A percentile compares a stretch with the other conserved stretches of the same genome.
Conservation (phyloP, 53 echinoderm and acorn worm species). For the Astropecten irregularis region DNA sequence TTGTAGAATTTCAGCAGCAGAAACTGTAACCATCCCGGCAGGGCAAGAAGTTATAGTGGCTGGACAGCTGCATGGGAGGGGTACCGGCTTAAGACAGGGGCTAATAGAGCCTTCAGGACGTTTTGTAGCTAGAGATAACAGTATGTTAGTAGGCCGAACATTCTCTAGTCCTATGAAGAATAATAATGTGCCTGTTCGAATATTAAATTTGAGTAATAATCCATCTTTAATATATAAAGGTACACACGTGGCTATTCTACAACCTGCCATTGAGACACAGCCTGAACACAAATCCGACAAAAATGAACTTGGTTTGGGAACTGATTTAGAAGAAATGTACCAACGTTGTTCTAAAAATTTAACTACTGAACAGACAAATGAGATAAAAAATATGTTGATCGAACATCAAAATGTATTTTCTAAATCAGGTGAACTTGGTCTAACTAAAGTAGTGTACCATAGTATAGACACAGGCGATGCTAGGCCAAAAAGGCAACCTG, state of each 20-base stretch:
- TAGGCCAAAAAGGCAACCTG: slow-evolving; percentile 20
- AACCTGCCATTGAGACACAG: neutral
- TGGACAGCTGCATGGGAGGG: neutral
- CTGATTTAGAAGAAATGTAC: slow-evolving; percentile 7
- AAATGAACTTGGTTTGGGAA: neutral
- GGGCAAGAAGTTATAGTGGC: slow-evolving; percentile 33
- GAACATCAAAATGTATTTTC: slow-evolving; percentile 34
- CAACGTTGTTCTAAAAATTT: neutral
- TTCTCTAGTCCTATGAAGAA: neutral
- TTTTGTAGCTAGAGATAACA: slow-evolving; percentile 11
- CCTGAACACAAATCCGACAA: neutral
- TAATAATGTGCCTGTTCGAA: slow-evolving; percentile 16
- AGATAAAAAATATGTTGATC: neutral
- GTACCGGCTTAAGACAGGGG: neutral
- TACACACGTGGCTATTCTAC: slow-evolving; percentile 22
- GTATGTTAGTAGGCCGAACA: slow-evolving; percentile 9
- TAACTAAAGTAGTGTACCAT: slow-evolving; percentile 37
- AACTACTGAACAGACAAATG: neutral
- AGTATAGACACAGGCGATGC: slow-evolving; percentile 47
- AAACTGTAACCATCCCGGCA: slow-evolving; percentile 14
- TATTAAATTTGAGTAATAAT: slow-evolving; percentile 10
- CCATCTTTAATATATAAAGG: slow-evolving; percentile 19
- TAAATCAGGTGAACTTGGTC: slow-evolving; percentile 48
- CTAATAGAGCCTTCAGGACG: slow-evolving; percentile 12
- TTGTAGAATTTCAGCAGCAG: slow-evolving; percentile 35